Conservation (phyloP, 35 echinoderm and acorn worm species). For the Strongylocentrotus purpuratus region DNA sequence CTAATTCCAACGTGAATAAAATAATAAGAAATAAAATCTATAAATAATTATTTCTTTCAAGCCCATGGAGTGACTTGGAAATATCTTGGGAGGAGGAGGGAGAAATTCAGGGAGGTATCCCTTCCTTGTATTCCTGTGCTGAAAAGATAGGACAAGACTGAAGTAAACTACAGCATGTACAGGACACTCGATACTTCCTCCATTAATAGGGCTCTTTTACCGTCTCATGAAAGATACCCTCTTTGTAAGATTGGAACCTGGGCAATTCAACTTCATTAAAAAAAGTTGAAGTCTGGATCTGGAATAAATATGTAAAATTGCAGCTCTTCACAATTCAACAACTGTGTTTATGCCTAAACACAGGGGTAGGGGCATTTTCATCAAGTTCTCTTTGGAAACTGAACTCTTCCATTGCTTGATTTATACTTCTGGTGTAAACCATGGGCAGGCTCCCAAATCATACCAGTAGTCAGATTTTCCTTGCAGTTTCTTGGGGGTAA, state of each 20-base stretch:
- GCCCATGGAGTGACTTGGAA: neutral
- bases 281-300: neutral
- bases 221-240: neutral
- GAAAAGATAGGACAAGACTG: neutral
- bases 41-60: neutral
- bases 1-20: neutral
- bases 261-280: neutral
- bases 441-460: too few relatives aligned
- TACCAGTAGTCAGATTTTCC: too few relatives aligned
- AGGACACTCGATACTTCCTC: neutral
- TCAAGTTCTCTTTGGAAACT: neutral
- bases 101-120: conserved; percentile 7
- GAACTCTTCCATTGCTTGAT: neutral
- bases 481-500: too few relatives aligned
- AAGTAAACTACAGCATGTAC: neutral
- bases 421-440: too few relatives aligned
- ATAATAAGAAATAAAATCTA: neutral
- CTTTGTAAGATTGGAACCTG: neutral
- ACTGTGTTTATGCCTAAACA: neutral
- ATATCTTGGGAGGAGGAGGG: neutral
- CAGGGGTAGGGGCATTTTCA: neutral
- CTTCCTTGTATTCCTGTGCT: neutral
- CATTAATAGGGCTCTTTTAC: neutral
- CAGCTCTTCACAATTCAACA: neutral
- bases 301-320: neutral